Evolutionary conservation across 2,797 vertebrate species (phyloP).

Genomic region (Darevskia nairensis): DNA sequence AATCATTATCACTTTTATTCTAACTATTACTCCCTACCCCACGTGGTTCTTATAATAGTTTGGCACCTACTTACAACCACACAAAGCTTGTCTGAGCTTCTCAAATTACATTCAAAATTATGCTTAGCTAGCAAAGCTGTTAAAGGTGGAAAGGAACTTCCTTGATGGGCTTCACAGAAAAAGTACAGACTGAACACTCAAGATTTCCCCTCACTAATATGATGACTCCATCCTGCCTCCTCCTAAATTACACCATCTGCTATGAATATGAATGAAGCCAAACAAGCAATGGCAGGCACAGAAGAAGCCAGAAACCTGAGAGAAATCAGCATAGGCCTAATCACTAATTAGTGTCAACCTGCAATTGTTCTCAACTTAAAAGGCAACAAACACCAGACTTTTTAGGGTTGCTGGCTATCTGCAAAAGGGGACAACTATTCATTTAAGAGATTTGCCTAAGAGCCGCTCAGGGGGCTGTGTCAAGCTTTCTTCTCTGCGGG

Average conservation of each 20-base stretch:
- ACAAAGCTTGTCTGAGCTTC: conserved; percentile 6
- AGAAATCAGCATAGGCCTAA: conserved; percentile 9
- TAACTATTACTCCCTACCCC: neutral
- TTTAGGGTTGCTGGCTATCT: neutral
- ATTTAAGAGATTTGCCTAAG: conserved; percentile 16
- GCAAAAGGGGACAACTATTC: neutral
- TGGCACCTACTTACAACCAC: neutral
- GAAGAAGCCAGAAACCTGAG: neutral
- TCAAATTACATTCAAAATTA: conserved; percentile 11
- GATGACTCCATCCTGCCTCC: conserved; percentile 35
- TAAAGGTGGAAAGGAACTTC: conserved; percentile 10
- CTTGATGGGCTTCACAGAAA: neutral
- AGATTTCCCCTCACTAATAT: conserved; percentile 45
- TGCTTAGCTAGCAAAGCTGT: conserved; percentile 22
- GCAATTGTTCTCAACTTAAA: conserved; percentile 40
- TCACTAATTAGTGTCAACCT: conserved; percentile 21
- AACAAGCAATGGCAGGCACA: neutral
- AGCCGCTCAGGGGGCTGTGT: neutral
- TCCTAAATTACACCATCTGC: conserved; percentile 19
- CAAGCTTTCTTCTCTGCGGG: neutral
- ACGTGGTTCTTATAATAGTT: neutral
- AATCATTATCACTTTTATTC: conserved; percentile 6
- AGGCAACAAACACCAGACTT: neutral
- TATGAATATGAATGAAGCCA: conserved; percentile 37
- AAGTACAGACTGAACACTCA: conserved; percentile 23